These are phyloP conservation scores for Malurus alboscapulatus DNA, from an alignment of 2,113 vertebrate genomes.

Conservation along the genomic window DNA sequence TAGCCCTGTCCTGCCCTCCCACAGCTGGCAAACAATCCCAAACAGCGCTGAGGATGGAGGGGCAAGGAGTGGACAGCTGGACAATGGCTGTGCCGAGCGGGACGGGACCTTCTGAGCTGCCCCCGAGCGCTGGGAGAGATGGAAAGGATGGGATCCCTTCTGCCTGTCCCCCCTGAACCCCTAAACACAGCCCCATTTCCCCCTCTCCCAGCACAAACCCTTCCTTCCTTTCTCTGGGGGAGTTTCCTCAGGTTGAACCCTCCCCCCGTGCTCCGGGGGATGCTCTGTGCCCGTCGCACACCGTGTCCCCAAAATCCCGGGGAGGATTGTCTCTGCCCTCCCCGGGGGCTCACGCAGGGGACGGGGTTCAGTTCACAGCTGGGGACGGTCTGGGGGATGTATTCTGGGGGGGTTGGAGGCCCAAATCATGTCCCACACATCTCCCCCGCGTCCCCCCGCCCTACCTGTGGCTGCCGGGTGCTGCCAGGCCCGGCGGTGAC, in stretches of 20 bases:
- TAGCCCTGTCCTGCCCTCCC: background rate
- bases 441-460: rapidly evolving
- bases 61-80: background rate
- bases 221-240: background rate
- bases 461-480: background rate
- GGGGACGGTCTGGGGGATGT: background rate
- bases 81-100: too few species aligned
- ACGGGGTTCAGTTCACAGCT: background rate
- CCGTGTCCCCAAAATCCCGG: background rate
- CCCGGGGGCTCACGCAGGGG: background rate
- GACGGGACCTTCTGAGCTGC: too few species aligned
- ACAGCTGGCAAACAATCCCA: background rate
- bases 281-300: too few species aligned
- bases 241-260: background rate
- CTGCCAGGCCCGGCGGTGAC: background rate
- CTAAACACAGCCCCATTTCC: background rate
- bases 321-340: background rate
- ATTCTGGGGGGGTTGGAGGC: rapidly evolving
- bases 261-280: rapidly evolving
- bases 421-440: background rate
- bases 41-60: rapidly evolving
- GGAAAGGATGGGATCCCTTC: too few species aligned
- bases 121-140: background rate
- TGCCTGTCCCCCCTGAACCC: background rate
- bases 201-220: background rate